These are phyloP conservation scores for Drosophila mojavensis DNA, from an alignment of 1,140 invertebrate species.

Conservation along the genomic window DNA sequence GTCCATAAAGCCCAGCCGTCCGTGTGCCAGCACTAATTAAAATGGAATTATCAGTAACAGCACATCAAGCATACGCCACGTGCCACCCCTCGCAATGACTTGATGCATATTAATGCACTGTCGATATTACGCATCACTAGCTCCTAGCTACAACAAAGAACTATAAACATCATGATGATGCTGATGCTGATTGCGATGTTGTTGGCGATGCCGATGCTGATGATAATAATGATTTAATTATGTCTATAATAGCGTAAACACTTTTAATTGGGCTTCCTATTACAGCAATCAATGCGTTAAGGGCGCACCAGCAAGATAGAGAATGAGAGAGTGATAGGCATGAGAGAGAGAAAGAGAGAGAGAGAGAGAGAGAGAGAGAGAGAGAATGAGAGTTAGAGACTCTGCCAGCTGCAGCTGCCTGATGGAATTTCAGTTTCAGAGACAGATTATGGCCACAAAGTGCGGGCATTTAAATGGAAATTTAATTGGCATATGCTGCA, in stretches of 20 bases:
- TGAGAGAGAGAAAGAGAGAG: too few species aligned
- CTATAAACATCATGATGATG: constrained; percentile 4
- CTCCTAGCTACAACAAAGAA: constrained; percentile 30
- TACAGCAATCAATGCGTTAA: constrained; percentile 60
- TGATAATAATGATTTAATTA: constrained; percentile 54
- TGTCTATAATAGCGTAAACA: constrained; percentile 69
- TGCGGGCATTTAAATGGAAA: constrained; percentile 65
- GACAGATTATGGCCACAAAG: constrained; percentile 58
- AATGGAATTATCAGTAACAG: constrained; percentile 35
- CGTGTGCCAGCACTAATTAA: constrained; percentile 45
- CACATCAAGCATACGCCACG: constrained; percentile 56
- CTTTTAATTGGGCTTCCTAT: constrained; percentile 75
- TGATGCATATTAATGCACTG: constrained; percentile 54
- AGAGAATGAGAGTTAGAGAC: background rate
- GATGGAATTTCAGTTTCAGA: constrained; percentile 39
- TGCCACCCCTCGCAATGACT: constrained; percentile 18
- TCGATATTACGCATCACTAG: constrained; percentile 54
- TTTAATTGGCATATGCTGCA: constrained; percentile 75
- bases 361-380: background rate
- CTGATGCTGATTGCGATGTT: constrained; percentile 20
- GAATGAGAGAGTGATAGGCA: background rate
- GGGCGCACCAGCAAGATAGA: constrained; percentile 8
- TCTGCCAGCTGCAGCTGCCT: constrained; percentile 35
- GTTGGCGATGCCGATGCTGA: constrained; percentile 21
- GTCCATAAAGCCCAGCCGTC: constrained; percentile 36